These are phyloP conservation scores for Himantopus leucocephalus DNA, from an alignment of 2,113 vertebrate genomes.

Conservation along the genomic window DNA sequence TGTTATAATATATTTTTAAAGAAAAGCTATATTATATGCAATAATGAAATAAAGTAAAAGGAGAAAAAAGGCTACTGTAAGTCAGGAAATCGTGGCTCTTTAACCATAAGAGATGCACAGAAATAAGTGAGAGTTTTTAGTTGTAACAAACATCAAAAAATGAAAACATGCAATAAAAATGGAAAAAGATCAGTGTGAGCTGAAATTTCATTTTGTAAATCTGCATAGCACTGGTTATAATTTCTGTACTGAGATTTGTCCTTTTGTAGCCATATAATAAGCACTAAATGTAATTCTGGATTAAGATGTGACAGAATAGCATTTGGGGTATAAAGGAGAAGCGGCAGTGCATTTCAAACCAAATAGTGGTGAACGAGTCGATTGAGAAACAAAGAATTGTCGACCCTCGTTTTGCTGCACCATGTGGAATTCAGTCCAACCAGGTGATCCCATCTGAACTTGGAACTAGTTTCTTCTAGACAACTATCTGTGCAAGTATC, in stretches of 20 bases:
- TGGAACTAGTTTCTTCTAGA: conserved; percentile 7
- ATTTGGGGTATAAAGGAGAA: not conserved
- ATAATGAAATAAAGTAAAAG: not conserved
- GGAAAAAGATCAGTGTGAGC: not conserved
- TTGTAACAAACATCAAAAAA: not conserved
- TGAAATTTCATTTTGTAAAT: not conserved
- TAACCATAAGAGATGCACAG: not conserved
- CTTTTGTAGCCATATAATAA: not conserved
- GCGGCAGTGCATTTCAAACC: not conserved
- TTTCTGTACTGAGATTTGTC: not conserved
- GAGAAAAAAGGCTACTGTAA: not conserved
- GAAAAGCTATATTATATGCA: not conserved
- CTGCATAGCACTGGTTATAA: not conserved
- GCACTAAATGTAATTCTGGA: not conserved
- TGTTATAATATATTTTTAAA: not conserved
- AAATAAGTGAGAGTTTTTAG: not conserved
- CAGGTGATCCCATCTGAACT: not conserved
- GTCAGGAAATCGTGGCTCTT: not conserved
- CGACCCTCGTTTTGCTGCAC: not conserved
- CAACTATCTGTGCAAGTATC: not conserved
- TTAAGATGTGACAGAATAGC: not conserved
- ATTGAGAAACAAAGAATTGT: not conserved
- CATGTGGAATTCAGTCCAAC: not conserved
- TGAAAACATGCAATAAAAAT: not conserved
- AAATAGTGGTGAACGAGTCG: not conserved